These are phyloP conservation scores for Alfaro cultratus DNA, from an alignment of 2,797 vertebrate species.

Conservation along the genomic window DNA sequence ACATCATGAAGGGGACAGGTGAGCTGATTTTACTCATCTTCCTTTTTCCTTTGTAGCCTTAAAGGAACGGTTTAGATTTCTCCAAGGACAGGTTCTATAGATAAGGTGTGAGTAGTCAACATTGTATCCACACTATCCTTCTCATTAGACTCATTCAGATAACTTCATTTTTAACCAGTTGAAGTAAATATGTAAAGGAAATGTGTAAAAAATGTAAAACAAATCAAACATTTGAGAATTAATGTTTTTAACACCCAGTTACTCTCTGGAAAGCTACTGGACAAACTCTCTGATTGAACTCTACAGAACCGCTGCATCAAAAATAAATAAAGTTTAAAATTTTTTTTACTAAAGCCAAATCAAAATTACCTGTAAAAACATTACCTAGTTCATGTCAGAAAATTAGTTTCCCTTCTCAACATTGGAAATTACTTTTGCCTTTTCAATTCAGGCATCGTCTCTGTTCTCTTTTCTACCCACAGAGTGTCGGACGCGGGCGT, in stretches of 20 bases:
- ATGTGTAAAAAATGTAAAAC: not conserved
- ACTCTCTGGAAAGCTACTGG: not conserved
- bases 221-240: not conserved
- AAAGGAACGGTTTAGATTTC: not conserved
- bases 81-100: not conserved
- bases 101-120: not conserved
- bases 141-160: no score
- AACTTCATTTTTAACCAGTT: not conserved
- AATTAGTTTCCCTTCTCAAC: not conserved
- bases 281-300: not conserved
- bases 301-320: not conserved
- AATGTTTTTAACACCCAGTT: not conserved
- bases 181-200: not conserved
- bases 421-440: not conserved
- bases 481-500: slow-evolving; percentile 79
- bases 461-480: slow-evolving; percentile 15
- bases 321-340: not conserved
- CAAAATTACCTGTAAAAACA: not conserved
- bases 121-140: not conserved
- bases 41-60: not conserved
- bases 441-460: not conserved
- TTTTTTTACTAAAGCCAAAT: not conserved
- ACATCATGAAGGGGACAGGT: slow-evolving; percentile 85
- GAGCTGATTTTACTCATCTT: slow-evolving; percentile 24
- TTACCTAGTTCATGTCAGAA: not conserved